Percentiles rank a stretch among this genome's conserved stretches.
These are phyloP conservation scores for Quadroppia sp. DNA, from an alignment of 2,888 invertebrate species.

Conservation along the genomic window DNA sequence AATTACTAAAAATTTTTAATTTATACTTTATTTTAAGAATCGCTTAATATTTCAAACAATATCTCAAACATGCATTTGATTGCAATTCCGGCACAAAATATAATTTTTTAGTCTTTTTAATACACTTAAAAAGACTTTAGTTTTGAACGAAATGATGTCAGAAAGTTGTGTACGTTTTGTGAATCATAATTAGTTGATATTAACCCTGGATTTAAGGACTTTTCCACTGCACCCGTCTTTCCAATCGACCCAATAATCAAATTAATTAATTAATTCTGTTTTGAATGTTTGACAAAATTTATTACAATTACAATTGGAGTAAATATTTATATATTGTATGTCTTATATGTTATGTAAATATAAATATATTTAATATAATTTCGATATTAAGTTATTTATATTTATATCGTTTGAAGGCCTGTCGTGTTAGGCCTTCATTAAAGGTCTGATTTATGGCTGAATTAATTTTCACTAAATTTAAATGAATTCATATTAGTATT, in stretches of 20 bases:
- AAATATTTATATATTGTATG: conserved; percentile 16
- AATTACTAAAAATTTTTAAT: too few relatives aligned
- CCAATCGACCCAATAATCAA: neutral
- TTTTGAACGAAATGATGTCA: too few relatives aligned
- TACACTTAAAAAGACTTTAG: too few relatives aligned
- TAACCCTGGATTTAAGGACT: neutral
- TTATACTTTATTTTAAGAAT: too few relatives aligned
- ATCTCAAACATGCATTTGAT: too few relatives aligned
- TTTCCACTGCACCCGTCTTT: neutral
- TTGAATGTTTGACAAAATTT: neutral
- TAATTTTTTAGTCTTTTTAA: too few relatives aligned
- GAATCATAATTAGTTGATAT: neutral
- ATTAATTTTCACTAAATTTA: conserved; percentile 25
- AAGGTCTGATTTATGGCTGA: conserved; percentile 9
- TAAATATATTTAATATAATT: too few relatives aligned
- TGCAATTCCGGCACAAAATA: too few relatives aligned
- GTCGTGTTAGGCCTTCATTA: conserved; percentile 23
- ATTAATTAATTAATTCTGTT: neutral
- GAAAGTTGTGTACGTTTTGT: too few relatives aligned
- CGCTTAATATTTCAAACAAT: too few relatives aligned
- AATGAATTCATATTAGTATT: conserved; percentile 32
- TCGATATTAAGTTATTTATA: neutral
- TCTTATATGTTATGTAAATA: neutral
- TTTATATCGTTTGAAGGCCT: neutral
- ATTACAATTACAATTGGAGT: neutral